Evolutionary conservation across 92 coral and sea anemone genomes (phyloP).

Genomic region (Blastomussa wellsi): DNA sequence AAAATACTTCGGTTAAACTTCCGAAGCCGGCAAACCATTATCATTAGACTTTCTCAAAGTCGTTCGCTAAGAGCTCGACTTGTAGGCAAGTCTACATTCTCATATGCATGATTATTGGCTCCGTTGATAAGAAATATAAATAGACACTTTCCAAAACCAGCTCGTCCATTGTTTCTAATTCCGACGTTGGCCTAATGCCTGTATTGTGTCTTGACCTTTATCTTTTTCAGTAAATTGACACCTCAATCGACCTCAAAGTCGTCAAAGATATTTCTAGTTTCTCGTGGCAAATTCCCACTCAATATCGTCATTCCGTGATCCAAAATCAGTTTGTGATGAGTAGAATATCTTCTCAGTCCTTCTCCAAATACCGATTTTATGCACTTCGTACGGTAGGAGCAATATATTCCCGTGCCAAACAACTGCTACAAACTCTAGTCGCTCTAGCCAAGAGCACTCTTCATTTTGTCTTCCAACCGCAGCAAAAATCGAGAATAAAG

Average conservation of each 20-base stretch:
- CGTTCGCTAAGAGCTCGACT: too few species aligned
- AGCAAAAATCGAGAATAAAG: conserved; percentile 62
- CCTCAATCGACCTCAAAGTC: too few species aligned
- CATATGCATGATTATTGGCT: too few species aligned
- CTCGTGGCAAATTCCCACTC: not conserved
- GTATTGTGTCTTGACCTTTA: not conserved
- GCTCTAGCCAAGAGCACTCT: not conserved
- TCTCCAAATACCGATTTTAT: not conserved
- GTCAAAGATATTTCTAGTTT: not conserved
- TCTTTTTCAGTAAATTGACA: not conserved
- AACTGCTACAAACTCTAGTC: too few species aligned
- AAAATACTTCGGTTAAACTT: not conserved
- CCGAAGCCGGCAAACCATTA: not conserved
- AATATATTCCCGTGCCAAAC: not conserved
- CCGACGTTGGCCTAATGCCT: not conserved
- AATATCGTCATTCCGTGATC: not conserved
- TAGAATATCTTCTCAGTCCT: not conserved
- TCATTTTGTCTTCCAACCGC: conserved; percentile 43
- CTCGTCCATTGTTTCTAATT: not conserved
- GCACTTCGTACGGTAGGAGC: not conserved
- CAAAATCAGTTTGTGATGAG: not conserved
- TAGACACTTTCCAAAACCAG: not conserved
- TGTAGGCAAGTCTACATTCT: too few species aligned
- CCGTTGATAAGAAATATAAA: not conserved
- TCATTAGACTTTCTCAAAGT: too few species aligned